A percentile compares a stretch with the other conserved stretches of the same genome.
Conservation (phyloP, 2,888 invertebrate species). For the Abrostola tripartita region DNA sequence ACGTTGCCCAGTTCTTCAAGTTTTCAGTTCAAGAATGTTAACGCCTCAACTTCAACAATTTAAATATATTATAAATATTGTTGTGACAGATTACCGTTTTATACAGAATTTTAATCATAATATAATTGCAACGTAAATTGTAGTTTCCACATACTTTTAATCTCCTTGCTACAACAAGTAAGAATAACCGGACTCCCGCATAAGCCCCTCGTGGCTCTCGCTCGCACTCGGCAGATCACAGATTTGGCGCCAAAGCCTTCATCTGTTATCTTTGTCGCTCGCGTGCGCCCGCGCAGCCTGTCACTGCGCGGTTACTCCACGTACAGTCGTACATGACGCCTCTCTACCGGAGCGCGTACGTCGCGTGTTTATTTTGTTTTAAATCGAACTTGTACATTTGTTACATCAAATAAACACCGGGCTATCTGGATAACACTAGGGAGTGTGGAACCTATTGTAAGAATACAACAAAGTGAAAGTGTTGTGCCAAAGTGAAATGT, state of each 20-base stretch:
- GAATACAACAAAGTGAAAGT: slow-evolving; percentile 42
- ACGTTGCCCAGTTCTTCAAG: too few relatives aligned
- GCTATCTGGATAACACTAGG: slow-evolving; percentile 23
- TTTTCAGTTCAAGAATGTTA: neutral
- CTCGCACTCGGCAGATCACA: slow-evolving; percentile 64
- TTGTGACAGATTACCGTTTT: slow-evolving; percentile 51
- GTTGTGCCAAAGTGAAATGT: slow-evolving; percentile 62
- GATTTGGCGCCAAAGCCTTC: slow-evolving; percentile 80
- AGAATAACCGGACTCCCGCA: slow-evolving; percentile 85
- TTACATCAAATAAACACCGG: slow-evolving; percentile 26
- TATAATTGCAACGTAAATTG: slow-evolving; percentile 64
- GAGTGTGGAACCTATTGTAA: slow-evolving; percentile 22
- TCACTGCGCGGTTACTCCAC: slow-evolving; percentile 71
- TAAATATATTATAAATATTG: slow-evolving; percentile 5
- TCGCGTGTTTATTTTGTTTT: slow-evolving; percentile 63
- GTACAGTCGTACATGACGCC: slow-evolving; percentile 72
- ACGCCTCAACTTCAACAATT: neutral
- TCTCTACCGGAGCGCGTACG: slow-evolving; percentile 78
- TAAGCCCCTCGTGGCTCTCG: slow-evolving; percentile 75
- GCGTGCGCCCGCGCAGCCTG: slow-evolving; percentile 77
- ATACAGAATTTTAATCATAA: slow-evolving; percentile 57
- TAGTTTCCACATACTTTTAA: slow-evolving; percentile 74
- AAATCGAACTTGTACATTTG: slow-evolving; percentile 41
- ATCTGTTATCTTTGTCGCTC: slow-evolving; percentile 75
- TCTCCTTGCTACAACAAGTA: slow-evolving; percentile 73